Base-by-base conservation (phyloP, 2,797 vertebrate genomes). In the Odontamblyopus rebecca region DNA sequence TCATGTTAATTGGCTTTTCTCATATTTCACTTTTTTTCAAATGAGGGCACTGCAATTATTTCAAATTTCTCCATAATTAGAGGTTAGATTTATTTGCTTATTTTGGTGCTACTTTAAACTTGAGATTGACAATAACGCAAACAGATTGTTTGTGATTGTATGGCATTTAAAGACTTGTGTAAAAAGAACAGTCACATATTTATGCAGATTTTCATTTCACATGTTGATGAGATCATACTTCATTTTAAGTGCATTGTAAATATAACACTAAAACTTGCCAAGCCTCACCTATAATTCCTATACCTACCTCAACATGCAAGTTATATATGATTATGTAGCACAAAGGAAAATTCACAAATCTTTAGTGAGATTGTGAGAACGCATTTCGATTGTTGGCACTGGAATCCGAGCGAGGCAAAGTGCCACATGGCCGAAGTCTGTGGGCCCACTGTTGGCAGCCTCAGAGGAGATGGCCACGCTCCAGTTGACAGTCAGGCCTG, bases 1-100 rank as follows among this genome's bases (percentile, higher is more conserved):
- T 91, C 82, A 86, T 92, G 91, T 91, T 93, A 94, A 94, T 94
- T 94, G 89, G 91, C 78, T 90, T 88, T 89, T 93, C 93, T 93
- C 90, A 92, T 87, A 89, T 91, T 91, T 89, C 83, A 85, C 77
- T 35, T 35, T 87, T 89, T 89, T 88, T 75, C 84, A 85, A 93
- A 93, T 92, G 92, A 92, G 93, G 93, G 77, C 92, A 93, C 84
- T 85, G 86, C 86, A 93, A 92, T 94, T 93, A 92, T 82, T 92
- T 90, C 73, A 86, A 59, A 85, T 88, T 88, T 75, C 86, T 80
- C 84, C 89, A 90, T 89, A 89, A 93, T 90, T 89, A 85, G 85
- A 86, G 81, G 81, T 89, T 89, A 77, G 76, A 83, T 84, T 81
- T 74, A 84, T 86, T 82, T 81, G 76, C 89, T 90, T 89, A 82